A percentile compares a stretch with the other conserved stretches of the same genome.
Conservation (phyloP, 2,888 invertebrate genomes). For the Mesorhabditis belari region DNA sequence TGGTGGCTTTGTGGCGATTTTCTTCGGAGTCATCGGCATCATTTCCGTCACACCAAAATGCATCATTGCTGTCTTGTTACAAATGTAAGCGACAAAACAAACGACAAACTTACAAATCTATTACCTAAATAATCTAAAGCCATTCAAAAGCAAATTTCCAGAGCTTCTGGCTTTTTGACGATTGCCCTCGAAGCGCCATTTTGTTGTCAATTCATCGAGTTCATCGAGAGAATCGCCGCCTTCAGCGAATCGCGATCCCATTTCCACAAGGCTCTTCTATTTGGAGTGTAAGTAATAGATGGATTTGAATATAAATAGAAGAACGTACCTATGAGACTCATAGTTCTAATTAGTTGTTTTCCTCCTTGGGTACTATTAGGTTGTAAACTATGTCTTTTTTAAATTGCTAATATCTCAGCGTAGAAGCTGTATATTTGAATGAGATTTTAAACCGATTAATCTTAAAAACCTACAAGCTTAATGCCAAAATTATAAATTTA, state of each 20-base stretch:
- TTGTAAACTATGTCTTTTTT: neutral
- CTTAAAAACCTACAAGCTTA: too few species aligned
- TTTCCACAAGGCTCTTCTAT: constrained; percentile 51
- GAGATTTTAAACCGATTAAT: too few species aligned
- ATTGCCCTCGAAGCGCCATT: constrained; percentile 89
- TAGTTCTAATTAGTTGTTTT: too few species aligned
- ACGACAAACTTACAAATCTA: neutral
- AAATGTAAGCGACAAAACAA: constrained; percentile 31
- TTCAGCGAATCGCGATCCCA: constrained; percentile 58
- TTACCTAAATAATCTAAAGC: constrained; percentile 31
- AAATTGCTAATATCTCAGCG: too few species aligned
- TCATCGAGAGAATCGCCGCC: constrained; percentile 75
- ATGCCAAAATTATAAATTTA: neutral
- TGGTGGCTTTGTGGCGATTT: constrained; percentile 50
- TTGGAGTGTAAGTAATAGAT: constrained; percentile 31
- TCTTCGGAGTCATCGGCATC: constrained; percentile 48
- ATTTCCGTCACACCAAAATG: constrained; percentile 43
- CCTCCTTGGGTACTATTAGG: neutral
- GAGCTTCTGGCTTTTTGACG: constrained; percentile 76
- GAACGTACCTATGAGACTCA: too few species aligned
- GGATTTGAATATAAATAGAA: too few species aligned
- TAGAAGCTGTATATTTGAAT: too few species aligned
- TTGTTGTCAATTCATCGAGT: constrained; percentile 91
- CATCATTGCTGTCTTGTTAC: constrained; percentile 47
- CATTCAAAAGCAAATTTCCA: constrained; percentile 51